A percentile compares a stretch with the other conserved stretches of the same genome.
Evolutionary conservation across 2,113 vertebrate genomes (phyloP).

Genomic region (Xiphophorus couchianus): DNA sequence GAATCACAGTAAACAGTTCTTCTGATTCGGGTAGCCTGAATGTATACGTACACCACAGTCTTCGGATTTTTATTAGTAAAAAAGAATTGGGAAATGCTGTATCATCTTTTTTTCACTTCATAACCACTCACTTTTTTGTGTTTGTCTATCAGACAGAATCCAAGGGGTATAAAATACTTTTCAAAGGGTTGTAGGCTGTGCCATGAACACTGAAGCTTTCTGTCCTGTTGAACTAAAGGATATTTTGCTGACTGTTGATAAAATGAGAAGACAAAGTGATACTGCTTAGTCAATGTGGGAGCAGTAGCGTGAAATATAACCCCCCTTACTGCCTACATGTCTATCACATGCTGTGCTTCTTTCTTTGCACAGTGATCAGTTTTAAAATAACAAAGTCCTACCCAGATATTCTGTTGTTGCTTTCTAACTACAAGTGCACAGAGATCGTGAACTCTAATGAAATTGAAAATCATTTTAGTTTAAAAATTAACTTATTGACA

Average conservation of each 20-base stretch:
- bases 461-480: not conserved
- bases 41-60: no score
- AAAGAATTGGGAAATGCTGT: no score
- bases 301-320: slow-evolving; percentile 10
- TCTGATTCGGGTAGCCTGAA: no score
- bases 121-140: not conserved
- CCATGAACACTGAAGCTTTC: not conserved
- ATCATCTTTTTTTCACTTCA: no score
- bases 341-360: slow-evolving; percentile 22
- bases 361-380: not conserved
- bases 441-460: not conserved
- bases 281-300: slow-evolving; percentile 37
- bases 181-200: not conserved
- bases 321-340: slow-evolving; percentile 5
- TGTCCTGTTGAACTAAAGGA: not conserved
- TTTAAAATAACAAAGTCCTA: slow-evolving; percentile 25
- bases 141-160: not conserved
- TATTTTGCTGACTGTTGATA: not conserved
- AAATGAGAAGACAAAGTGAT: slow-evolving; percentile 5
- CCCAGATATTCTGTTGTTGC: not conserved
- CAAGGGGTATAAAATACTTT: not conserved
- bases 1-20: no score
- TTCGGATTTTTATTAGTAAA: no score
- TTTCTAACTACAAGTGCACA: no score
- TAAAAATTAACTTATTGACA: not conserved